Conservation (phyloP, 2,797 vertebrate genomes). For the Rhincodon typus region DNA sequence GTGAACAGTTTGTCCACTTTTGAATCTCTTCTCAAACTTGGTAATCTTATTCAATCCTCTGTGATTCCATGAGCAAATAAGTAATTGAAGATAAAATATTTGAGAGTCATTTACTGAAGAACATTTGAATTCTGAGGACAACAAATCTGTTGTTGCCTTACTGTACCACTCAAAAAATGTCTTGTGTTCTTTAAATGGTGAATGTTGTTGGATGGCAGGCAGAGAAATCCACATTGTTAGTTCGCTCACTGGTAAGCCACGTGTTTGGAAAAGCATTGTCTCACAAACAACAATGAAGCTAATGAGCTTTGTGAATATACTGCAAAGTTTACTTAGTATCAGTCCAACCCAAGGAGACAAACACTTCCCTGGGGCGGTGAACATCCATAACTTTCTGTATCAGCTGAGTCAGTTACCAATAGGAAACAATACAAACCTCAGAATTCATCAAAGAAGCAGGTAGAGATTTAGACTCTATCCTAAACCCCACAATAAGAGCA, state of each 20-base stretch:
- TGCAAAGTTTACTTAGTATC: too few species aligned
- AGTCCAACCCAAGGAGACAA: too few species aligned
- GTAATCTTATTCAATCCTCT: neutral
- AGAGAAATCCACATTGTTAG: neutral
- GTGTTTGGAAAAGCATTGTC: neutral
- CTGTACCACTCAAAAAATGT: neutral
- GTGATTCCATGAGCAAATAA: neutral
- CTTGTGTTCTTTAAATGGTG: neutral
- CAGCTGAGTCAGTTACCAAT: neutral
- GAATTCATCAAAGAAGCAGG: too few species aligned
- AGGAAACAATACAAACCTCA: too few species aligned
- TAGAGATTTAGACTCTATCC: too few species aligned
- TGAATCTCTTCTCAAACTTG: neutral
- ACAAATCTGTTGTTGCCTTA: neutral
- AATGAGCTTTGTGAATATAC: too few species aligned
- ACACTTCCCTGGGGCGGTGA: too few species aligned
- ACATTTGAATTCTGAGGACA: neutral
- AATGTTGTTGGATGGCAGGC: neutral
- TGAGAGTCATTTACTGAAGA: neutral
- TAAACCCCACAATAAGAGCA: too few species aligned
- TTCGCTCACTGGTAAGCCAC: neutral
- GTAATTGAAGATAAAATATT: neutral
- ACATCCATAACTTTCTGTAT: neutral
- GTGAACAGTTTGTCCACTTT: neutral
- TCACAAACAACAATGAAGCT: neutral